Evolutionary conservation across 2,113 vertebrate species (phyloP), one percentile per base, ranked within the genome.

Genomic region (Irena cyanogastra): DNA sequence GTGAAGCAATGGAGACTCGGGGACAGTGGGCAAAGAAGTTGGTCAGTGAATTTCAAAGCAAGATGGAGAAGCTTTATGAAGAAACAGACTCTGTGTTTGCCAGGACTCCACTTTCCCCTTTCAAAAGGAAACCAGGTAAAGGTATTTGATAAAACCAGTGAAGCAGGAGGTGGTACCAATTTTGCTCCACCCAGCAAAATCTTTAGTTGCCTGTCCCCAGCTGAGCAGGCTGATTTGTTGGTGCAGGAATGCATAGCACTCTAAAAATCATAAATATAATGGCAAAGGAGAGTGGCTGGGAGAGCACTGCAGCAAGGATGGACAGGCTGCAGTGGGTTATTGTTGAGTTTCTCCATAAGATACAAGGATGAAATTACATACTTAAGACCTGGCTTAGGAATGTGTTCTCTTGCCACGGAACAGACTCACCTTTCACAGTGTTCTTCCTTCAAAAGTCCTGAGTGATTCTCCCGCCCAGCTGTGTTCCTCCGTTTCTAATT

Each of bases 1-100:
- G 98, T 49, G 98, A 98, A 79, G 99, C 99, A 50, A 99, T 99
- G 99, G 99, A 99, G 77, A 97, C 98, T 11, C 98, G 99, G n/a
- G 98, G 98, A 13, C 98, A 99, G 60, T 99, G 99, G 99, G 99
- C 98, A 15, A 96, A 97, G 83, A 98, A 98, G 74, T 94, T 99
- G 94, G 98, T 99, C 88, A 96, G 97, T 89, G 99, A 99, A 85
- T 99, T 99, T 96, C 98, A 99, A 96, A 98, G 89, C 97, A 98
- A 97, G 94, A 96, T 90, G 97, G 98, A 97, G 96, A 98, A 98
- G 74, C 72, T 92, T 94, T 95, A 74, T 71, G 97, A 98, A 74
- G 97, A 98, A 70, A 93, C 20, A 3, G 92, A 97, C 47, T 41
- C 94, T 68, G 33, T 68, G 3, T 93, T 90, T 52, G 78, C 89